Evolutionary conservation across 2,113 vertebrate genomes (phyloP), one percentile per base, ranked within the genome.

Genomic region (Falco punctatus): DNA sequence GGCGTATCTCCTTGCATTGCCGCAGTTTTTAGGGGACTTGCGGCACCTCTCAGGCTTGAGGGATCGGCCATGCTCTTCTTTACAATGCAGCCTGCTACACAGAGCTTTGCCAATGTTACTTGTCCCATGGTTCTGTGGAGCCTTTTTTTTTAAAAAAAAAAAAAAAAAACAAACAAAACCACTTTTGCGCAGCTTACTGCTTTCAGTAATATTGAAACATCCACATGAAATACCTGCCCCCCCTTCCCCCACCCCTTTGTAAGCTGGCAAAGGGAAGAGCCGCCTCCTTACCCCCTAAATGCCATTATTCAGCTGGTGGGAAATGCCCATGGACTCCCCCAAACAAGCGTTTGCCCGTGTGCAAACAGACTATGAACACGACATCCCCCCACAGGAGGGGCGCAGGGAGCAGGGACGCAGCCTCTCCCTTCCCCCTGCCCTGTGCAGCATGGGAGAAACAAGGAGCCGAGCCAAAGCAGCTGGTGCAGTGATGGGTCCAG

Each of bases 241-340:
- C 42, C 46, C 0, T 2, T 0, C 27, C 49, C 17, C 4, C 4
- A 2, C 18, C 75, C n/a, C 72, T 8, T 5, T 18, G 1, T 3
- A 48, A 23, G 23, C 32, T 19, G 8, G 44, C 15, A 58, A 77
- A 90, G 16, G 35, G 27, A 86, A 65, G 44, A 83, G 14, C 20
- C 69, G 11, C 30, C 26, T 58, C 24, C 35, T 66, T 8, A 27
- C 2, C 5, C 38, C 44, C 46, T 8, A 55, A 59, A 19, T 26
- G 32, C n/a, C 28, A 5, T 38, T 57, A 30, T 35, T 70, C 52
- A 85, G 42, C 11, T 26, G 15, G 10, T 2, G 23, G 30, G 32
- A 86, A 77, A 16, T 1, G 12, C 58, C 8, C 10, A 48, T 20
- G 6, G 22, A 7, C 40, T 15, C 27, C 75, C 49, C 32, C 64